Evolutionary conservation across 2,888 invertebrate genomes (phyloP), one percentile per base, ranked within the genome.

Genomic region (Trichopria drosophilae): DNA sequence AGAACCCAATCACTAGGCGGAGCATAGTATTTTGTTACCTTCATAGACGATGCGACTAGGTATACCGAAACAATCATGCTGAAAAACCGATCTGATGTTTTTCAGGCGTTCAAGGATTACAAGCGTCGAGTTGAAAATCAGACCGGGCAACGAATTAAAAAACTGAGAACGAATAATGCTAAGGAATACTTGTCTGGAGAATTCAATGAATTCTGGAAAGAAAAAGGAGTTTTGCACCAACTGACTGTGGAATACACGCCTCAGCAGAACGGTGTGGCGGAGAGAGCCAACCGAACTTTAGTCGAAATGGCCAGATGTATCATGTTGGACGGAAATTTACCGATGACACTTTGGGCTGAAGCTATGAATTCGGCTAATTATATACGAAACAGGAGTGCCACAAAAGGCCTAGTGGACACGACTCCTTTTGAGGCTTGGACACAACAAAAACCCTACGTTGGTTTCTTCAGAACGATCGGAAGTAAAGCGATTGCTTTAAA

Each of bases 241-340:
- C 29, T 57, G 0, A 64, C 62, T 1, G 55, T 64, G 1, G 58
- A 66, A 3, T 62, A 66, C 10, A 65, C 59, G 0, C 66, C 65
- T 0, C 61, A 69, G 28, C 64, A 67, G 12, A 72, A 69, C 42
- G 70, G 65, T 0, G 55, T 62, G 0, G 62, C 69, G 0, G 66
- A 73, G 42, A 26, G 65, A 2, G 54, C 58, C 4, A 70, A 70
- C 18, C 53, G 64, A 22, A 43, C 43, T 5, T n/a, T 45, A 19
- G 6, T 44, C 7, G 49, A 49, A 13, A 53, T 35, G n/a, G 31
- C 35, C 18, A 4, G 29, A 2, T 39, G 19, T 12, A 48, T 43
- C 32, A 16, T 48, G 18, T 9, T 3, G 9, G 36, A 47, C 19
- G 3, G 31, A 9, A 28, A 36, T 5, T 10, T 45, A 19, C n/a